A percentile compares a stretch with the other conserved stretches of the same genome.
These are phyloP conservation scores for Sitta europaea DNA, from an alignment of 2,113 vertebrate species.

Conservation along the genomic window DNA sequence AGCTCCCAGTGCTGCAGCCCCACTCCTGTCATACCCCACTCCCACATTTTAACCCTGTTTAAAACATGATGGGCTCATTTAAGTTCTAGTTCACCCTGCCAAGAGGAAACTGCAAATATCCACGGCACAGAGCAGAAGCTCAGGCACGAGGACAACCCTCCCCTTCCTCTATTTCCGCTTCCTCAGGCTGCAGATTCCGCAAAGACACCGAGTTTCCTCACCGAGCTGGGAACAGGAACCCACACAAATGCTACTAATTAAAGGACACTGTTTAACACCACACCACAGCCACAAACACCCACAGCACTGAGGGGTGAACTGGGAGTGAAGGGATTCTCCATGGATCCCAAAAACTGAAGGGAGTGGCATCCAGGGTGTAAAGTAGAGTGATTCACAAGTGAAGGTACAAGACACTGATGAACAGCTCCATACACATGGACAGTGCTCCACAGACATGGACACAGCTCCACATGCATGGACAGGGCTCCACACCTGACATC, in stretches of 20 bases:
- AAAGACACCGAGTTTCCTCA: background rate
- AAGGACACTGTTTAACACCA: background rate
- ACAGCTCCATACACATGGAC: accelerated
- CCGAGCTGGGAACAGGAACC: background rate
- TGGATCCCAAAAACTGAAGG: accelerated
- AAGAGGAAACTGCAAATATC: background rate
- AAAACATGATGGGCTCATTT: accelerated
- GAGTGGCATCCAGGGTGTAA: background rate
- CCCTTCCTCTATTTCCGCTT: background rate
- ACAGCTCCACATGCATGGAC: background rate
- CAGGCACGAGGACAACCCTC: background rate
- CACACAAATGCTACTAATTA: background rate
- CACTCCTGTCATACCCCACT: background rate
- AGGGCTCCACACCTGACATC: background rate
- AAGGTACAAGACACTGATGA: accelerated
- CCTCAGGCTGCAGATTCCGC: background rate
- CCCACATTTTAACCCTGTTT: background rate
- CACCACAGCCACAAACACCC: accelerated
- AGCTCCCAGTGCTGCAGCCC: background rate
- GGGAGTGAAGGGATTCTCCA: background rate
- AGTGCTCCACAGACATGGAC: background rate
- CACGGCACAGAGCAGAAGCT: background rate
- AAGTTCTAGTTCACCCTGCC: background rate
- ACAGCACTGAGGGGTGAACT: background rate
- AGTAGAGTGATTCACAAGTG: background rate